Evolutionary conservation across 1,140 invertebrate genomes (phyloP), one percentile per base, ranked within the genome.

Genomic region (Acromyrmex heyeri): DNA sequence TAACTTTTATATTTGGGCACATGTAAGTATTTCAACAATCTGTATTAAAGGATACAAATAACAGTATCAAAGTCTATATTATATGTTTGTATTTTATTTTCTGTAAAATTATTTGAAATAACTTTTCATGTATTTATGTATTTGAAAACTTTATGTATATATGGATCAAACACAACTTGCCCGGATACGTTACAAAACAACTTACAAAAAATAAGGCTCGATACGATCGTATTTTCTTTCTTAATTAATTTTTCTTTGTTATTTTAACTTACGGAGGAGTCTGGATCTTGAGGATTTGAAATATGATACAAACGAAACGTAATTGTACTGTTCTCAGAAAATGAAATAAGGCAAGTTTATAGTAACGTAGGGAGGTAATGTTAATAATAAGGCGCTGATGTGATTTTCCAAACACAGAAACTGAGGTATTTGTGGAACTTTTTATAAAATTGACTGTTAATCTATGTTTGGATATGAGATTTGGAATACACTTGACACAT

Each of bases 371-470:
- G 16, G 53, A 59, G 24, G 21, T 44, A 53, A 48, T 24, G 72
- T 82, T 59, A 72, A 82, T 73, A 72, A 82, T 61, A 55, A 83
- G 55, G 14, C 24, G 48, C 6, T 0, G 53, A n/a, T 59, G 67
- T 48, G 24, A 48, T 18, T 59, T 59, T 18, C 8, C 53, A 30
- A 73, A 73, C 24, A 55, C 7, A 57, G 55, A 48, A 70, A 83
- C 73, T 59, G 53, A 44, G 34, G 34, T 34, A 16, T 24, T 72
- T 55, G 48, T 10, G 21, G 70, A 21, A 82, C 53, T 24, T 48
- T 30, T 6, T 48, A 24, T 18, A 14, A 72, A 48, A 53, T 61
- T 48, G 69, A 50, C 30, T 83, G 67, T 83, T 83, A 83, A 83
- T 73, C 38, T 73, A 73, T 24, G 53, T 21, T 72, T 27, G 38